Base-by-base conservation (phyloP, 1,140 invertebrate genomes). In the Aporrectodea caliginosa region DNA sequence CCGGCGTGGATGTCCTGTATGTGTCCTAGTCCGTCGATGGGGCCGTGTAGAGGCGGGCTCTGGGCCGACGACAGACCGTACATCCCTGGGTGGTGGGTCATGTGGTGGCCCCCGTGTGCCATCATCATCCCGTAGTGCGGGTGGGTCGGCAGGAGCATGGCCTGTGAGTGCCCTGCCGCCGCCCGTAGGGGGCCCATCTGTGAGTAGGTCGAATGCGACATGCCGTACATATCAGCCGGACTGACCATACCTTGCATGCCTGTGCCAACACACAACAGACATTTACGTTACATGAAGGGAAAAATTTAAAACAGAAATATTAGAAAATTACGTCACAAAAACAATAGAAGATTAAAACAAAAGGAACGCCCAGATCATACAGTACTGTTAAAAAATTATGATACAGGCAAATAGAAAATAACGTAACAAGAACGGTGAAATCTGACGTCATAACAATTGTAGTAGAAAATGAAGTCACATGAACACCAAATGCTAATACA, bases 1-100 rank as follows among this genome's bases (percentile, higher is more conserved):
- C 89, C 89, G 74, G 89, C 89, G 82, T 90, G 89, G 79, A 90
- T 90, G 84, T 90, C 89, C 85, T 90, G 89, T 82, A 90, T 88
- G 82, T 90, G 89, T 72, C 88, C 88, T 83, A 89, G 89, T 6
- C 85, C 86, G 79, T 90, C 86, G 84, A 87, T 86, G 82, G 84
- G 84, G 79, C 78, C 85, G 81, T 90, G 90, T 69, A 88, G 82
- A 33, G 89, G 89, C 16, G 89, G 89, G 78, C 88, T 88, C 82
- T 89, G 89, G 27, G 89, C 84, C 2, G 84, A 83, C 31, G 87
- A 81, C 80, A 88, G 84, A 14, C 76, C 76, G 80, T 73, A 31
- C 80, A 81, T 81, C 29, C 76, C 72, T n/a, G 80, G 80, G 43
- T 78, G 76, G 43, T 69, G 77, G 29, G 31, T 22, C 2, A 14